Percentiles rank a stretch among this genome's conserved stretches.
Conservation (phyloP, 2,113 vertebrate genomes). For the Hemiscyllium ocellatum region DNA sequence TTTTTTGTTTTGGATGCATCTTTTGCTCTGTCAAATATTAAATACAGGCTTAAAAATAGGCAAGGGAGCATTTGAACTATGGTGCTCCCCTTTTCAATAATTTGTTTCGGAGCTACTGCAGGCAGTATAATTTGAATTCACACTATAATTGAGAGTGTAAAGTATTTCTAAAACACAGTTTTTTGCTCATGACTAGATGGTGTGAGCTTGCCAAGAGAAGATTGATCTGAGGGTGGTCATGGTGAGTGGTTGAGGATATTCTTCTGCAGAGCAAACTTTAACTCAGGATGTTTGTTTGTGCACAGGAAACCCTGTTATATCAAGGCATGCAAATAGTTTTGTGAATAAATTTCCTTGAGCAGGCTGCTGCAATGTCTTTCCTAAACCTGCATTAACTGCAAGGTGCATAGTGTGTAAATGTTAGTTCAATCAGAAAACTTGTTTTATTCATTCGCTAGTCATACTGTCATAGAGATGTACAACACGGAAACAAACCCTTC, state of each 20-base stretch:
- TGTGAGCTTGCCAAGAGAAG: not conserved
- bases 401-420: not conserved
- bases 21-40: not conserved
- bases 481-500: too few relatives aligned
- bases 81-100: not conserved
- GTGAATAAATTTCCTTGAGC: not conserved
- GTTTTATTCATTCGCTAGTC: not conserved
- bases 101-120: not conserved
- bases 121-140: not conserved
- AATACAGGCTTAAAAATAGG: conserved; percentile 2
- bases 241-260: not conserved
- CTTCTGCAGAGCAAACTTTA: not conserved
- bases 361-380: not conserved
- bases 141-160: not conserved
- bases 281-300: not conserved
- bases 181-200: not conserved
- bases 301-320: not conserved
- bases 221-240: not conserved
- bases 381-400: too few relatives aligned
- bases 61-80: not conserved
- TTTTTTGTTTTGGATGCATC: not conserved
- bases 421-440: not conserved
- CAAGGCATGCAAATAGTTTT: not conserved
- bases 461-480: too few relatives aligned
- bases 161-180: not conserved